Evolutionary conservation across 1,140 invertebrate species (phyloP).

Genomic region (Heliconius eleuchia): DNA sequence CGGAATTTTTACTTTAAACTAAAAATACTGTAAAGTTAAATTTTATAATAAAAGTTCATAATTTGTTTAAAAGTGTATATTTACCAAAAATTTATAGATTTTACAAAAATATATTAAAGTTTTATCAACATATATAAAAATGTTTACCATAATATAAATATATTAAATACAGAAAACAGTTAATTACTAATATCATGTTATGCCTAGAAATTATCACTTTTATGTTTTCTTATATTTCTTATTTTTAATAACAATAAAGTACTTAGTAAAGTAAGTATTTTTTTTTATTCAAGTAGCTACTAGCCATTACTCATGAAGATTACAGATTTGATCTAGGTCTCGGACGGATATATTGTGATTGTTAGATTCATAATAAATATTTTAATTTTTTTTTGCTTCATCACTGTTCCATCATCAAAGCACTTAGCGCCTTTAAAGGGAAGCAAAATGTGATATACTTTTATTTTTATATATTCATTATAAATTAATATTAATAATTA

Average conservation of each 20-base stretch:
- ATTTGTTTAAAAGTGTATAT: constrained; percentile 2
- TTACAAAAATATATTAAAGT: constrained; percentile 6
- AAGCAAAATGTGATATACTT: background rate
- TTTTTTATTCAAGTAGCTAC: background rate
- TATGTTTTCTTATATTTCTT: background rate
- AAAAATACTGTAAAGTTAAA: too few species aligned
- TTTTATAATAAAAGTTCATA: background rate
- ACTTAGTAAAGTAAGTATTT: background rate
- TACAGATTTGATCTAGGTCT: background rate
- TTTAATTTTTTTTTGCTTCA: background rate
- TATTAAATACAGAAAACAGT: background rate
- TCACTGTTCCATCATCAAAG: background rate
- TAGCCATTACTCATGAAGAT: background rate
- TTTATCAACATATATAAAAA: background rate
- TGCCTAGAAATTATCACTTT: background rate
- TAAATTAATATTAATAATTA: constrained; percentile 38
- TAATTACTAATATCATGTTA: background rate
- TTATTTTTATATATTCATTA: background rate
- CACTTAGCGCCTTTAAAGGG: background rate
- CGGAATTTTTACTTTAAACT: too few species aligned
- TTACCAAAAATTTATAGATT: background rate
- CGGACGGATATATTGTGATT: background rate
- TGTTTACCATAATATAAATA: background rate
- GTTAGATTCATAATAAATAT: background rate
- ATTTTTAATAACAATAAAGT: background rate